Conservation (phyloP, 1,140 invertebrate genomes). For the Drosophila sechellia region DNA sequence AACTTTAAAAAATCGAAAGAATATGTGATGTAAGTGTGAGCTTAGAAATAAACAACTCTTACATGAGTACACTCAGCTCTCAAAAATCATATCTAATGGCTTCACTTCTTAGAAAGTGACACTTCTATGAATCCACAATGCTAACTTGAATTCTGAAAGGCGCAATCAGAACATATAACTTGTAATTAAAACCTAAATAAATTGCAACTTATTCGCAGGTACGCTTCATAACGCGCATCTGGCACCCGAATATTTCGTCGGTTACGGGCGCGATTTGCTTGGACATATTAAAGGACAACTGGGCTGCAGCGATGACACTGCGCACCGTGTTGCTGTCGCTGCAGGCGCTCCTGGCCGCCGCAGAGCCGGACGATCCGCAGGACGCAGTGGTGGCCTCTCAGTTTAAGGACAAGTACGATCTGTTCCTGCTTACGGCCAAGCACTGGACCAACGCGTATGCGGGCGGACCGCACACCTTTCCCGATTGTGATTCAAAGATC, state of each 20-base stretch:
- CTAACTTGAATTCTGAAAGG: no score
- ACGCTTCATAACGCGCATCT: slow-evolving; percentile 98
- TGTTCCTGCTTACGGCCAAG: slow-evolving; percentile 95
- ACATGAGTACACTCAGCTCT: no score
- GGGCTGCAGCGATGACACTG: slow-evolving; percentile 99
- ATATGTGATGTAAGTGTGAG: neutral
- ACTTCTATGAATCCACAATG: no score
- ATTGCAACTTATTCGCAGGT: slow-evolving; percentile 86
- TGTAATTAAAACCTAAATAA: neutral
- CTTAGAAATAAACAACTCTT: no score
- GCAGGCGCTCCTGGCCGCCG: slow-evolving; percentile 95
- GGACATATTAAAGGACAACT: slow-evolving; percentile 99
- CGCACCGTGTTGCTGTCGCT: slow-evolving; percentile 97
- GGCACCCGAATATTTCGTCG: slow-evolving; percentile 99
- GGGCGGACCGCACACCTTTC: slow-evolving; percentile 90
- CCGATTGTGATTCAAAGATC: slow-evolving; percentile 93
- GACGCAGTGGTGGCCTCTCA: slow-evolving; percentile 99
- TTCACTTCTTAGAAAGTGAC: no score
- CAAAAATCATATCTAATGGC: no score
- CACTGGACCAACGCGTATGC: slow-evolving; percentile 99
- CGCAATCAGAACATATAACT: no score
- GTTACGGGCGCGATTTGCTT: slow-evolving; percentile 99
- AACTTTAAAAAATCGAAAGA: no score
- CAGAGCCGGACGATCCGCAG: slow-evolving; percentile 98
- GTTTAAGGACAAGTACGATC: slow-evolving; percentile 94